phyloP scores from a whole-genome alignment of 1,140 invertebrate species.

The Magallana ariakensis region DNA sequence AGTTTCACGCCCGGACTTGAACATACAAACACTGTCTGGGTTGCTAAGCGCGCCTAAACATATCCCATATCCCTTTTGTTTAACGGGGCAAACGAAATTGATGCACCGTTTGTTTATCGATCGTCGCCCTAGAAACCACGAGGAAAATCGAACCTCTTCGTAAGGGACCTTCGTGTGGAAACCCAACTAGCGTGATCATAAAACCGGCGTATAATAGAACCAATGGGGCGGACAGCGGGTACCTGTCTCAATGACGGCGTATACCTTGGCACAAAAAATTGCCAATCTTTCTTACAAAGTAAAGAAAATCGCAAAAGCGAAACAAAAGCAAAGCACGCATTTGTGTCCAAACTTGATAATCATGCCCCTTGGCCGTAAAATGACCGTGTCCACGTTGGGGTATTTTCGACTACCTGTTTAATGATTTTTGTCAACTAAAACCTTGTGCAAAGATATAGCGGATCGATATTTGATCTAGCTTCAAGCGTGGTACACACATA shows the following conservation, averaged over 20 bases:
- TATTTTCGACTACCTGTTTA: slow-evolving; percentile 41
- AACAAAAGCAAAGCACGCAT: slow-evolving; percentile 12
- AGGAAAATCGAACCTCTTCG: slow-evolving; percentile 46
- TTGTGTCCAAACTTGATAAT: slow-evolving; percentile 14
- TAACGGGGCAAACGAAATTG: slow-evolving; percentile 37
- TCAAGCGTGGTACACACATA: slow-evolving; percentile 47
- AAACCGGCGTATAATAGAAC: slow-evolving; percentile 23
- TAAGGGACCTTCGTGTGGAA: slow-evolving; percentile 31
- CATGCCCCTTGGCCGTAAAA: not conserved
- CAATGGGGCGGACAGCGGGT: slow-evolving; percentile 29
- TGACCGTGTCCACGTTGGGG: slow-evolving; percentile 2
- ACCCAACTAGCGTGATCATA: slow-evolving; percentile 33
- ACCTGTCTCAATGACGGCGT: not conserved
- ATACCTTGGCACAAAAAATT: slow-evolving; percentile 8
- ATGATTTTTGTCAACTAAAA: slow-evolving; percentile 44
- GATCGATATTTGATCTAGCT: slow-evolving; percentile 48
- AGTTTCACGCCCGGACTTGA: slow-evolving; percentile 41
- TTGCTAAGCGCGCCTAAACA: slow-evolving; percentile 53
- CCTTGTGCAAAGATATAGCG: slow-evolving; percentile 40
- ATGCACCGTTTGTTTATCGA: slow-evolving; percentile 53
- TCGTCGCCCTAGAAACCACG: slow-evolving; percentile 47
- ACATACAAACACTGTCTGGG: slow-evolving; percentile 38
- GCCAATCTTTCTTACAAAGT: slow-evolving; percentile 9
- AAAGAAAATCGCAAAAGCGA: not conserved
- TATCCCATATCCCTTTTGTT: slow-evolving; percentile 46